Evolutionary conservation across 2,888 invertebrate genomes (phyloP).

Genomic region (Synanthedon andrenaeformis): DNA sequence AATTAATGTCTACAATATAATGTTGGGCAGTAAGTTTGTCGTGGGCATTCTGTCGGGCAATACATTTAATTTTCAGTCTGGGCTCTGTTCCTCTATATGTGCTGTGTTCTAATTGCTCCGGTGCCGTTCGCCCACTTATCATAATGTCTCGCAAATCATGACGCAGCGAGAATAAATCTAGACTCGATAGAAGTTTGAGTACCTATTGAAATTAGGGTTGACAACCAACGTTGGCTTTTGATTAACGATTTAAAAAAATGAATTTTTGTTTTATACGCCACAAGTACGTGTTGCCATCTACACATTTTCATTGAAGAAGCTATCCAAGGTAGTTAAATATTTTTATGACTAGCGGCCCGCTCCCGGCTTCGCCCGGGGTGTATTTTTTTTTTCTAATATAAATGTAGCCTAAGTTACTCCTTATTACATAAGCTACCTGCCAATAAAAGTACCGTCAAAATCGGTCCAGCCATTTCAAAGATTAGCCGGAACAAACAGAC

Average conservation of each 20-base stretch:
- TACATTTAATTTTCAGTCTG: constrained; percentile 43
- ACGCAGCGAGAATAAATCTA: constrained; percentile 52
- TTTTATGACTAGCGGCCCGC: too few species aligned
- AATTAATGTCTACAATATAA: neutral
- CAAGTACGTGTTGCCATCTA: too few species aligned
- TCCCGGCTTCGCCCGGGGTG: too few species aligned
- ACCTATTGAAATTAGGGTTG: constrained; percentile 28
- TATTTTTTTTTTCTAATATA: too few species aligned
- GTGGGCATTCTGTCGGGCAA: constrained; percentile 32
- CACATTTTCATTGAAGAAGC: too few species aligned
- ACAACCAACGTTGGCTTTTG: neutral
- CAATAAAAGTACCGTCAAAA: too few species aligned
- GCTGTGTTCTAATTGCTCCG: constrained; percentile 53
- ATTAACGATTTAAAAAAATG: neutral
- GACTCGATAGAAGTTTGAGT: constrained; percentile 35
- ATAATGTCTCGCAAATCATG: constrained; percentile 68
- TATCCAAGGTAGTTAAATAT: too few species aligned
- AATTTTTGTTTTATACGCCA: too few species aligned
- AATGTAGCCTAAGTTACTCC: too few species aligned
- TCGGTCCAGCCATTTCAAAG: too few species aligned
- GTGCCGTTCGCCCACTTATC: constrained; percentile 61
- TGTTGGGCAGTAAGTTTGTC: constrained; percentile 24
- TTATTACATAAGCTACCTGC: too few species aligned
- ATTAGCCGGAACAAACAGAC: too few species aligned
- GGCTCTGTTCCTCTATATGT: constrained; percentile 14